Percentiles rank a stretch among this genome's conserved stretches.
Conservation (phyloP, 37 sponge, comb jelly and placozoan genomes). For the Ianthella basta region DNA sequence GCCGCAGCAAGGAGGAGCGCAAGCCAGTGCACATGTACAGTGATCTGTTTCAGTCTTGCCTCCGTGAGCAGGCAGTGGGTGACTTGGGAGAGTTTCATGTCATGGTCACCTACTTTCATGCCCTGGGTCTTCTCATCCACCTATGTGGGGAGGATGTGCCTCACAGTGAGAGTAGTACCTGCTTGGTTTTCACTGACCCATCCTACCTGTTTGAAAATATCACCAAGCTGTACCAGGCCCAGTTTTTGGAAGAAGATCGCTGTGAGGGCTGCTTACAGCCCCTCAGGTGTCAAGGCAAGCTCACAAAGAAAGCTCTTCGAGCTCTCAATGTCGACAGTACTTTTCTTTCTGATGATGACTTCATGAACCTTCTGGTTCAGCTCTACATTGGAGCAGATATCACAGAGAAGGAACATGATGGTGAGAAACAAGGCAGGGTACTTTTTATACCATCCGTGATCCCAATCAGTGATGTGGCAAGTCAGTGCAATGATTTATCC, state of each 20-base stretch:
- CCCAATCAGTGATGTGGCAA: background rate
- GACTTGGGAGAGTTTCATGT: background rate
- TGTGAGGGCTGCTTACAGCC: background rate
- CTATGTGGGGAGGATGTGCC: background rate
- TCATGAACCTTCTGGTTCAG: background rate
- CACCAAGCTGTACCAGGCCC: background rate
- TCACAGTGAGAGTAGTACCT: background rate
- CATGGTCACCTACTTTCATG: background rate
- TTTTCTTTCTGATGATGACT: background rate
- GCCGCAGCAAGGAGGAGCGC: background rate
- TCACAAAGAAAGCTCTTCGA: background rate
- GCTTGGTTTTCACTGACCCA: background rate
- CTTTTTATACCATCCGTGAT: slow-evolving; percentile 8
- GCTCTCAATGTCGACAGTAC: background rate
- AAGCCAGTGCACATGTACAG: background rate
- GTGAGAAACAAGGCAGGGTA: background rate
- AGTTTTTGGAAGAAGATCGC: background rate
- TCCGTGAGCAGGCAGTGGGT: background rate
- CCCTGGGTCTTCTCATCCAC: background rate
- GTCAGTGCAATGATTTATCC: no score
- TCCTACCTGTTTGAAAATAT: background rate
- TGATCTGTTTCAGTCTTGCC: background rate
- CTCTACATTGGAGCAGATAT: background rate
- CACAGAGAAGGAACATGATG: background rate
- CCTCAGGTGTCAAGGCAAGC: background rate